Evolutionary conservation across 2,888 invertebrate species (phyloP).

Genomic region (Hipparchia semele): DNA sequence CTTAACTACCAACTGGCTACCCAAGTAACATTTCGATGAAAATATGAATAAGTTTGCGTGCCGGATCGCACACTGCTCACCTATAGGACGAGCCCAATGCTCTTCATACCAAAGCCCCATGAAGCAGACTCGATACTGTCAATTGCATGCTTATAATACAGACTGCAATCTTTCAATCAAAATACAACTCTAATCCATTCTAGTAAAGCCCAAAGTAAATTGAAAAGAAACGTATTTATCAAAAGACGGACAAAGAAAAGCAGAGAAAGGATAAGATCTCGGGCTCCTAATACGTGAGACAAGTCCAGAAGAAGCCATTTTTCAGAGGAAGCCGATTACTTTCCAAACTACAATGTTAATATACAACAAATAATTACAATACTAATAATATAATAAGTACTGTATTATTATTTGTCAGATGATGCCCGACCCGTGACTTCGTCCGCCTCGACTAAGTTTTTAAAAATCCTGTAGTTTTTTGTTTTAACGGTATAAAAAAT

Average conservation of each 20-base stretch:
- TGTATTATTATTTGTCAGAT: too few species aligned
- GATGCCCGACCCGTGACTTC: too few species aligned
- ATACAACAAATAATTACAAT: too few species aligned
- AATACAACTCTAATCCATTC: constrained; percentile 26
- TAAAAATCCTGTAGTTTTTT: too few species aligned
- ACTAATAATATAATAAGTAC: too few species aligned
- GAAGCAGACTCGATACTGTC: constrained; percentile 48
- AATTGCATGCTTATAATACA: constrained; percentile 46
- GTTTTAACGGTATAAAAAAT: too few species aligned
- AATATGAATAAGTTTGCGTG: constrained; percentile 31
- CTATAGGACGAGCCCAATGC: constrained; percentile 46
- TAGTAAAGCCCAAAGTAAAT: constrained; percentile 34
- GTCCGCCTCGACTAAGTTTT: too few species aligned
- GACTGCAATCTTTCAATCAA: constrained; percentile 31
- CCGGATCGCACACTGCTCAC: constrained; percentile 65
- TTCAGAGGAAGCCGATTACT: background rate
- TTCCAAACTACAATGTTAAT: too few species aligned
- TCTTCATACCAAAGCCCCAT: constrained; percentile 44
- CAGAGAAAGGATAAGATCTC: background rate
- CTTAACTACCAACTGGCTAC: background rate
- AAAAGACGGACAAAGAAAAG: background rate
- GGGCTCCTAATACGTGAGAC: background rate
- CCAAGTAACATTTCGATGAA: background rate
- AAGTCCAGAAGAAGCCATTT: background rate
- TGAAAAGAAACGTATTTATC: constrained; percentile 1